Evolutionary conservation across 2,888 invertebrate species (phyloP).

Genomic region (Rhodophaea formosa): DNA sequence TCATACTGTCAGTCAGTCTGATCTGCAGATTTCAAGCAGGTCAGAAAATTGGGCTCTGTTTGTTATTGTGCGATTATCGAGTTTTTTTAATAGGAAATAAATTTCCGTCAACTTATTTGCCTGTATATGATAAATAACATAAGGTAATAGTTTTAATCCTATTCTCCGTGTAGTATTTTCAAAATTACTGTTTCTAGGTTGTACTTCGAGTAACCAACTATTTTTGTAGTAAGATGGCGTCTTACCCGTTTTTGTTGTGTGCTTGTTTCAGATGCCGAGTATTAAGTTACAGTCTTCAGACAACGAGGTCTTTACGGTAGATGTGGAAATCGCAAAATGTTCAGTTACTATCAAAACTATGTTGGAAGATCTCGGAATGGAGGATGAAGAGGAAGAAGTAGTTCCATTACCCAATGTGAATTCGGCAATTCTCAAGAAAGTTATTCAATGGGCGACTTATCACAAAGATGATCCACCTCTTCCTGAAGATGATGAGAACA

Average conservation of each 20-base stretch:
- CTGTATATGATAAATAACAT: background rate
- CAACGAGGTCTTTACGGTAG: slow-evolving; percentile 97
- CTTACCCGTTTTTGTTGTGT: slow-evolving; percentile 24
- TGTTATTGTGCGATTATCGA: background rate
- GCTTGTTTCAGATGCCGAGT: slow-evolving; percentile 89
- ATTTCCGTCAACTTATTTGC: background rate
- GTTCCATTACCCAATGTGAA: slow-evolving; percentile 98
- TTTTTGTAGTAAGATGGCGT: slow-evolving; percentile 38
- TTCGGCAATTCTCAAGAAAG: slow-evolving; percentile 97
- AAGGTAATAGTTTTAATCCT: background rate
- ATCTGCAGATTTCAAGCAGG: background rate
- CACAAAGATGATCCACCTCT: slow-evolving; percentile 98
- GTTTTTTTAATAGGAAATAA: background rate
- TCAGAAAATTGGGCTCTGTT: background rate
- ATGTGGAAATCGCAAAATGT: slow-evolving; percentile 98
- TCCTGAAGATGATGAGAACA: slow-evolving; percentile 98
- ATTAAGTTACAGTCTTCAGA: slow-evolving; percentile 97
- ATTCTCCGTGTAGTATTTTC: background rate
- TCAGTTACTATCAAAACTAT: slow-evolving; percentile 99
- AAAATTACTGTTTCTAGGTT: background rate
- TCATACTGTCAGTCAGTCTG: too few species aligned
- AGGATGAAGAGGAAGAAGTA: slow-evolving; percentile 95
- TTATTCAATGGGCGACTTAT: slow-evolving; percentile 95
- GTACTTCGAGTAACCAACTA: background rate
- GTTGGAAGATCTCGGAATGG: slow-evolving; percentile 96